phyloP scores from a whole-genome alignment of 1,140 invertebrate species.

The Alviniconcha marisindica region DNA sequence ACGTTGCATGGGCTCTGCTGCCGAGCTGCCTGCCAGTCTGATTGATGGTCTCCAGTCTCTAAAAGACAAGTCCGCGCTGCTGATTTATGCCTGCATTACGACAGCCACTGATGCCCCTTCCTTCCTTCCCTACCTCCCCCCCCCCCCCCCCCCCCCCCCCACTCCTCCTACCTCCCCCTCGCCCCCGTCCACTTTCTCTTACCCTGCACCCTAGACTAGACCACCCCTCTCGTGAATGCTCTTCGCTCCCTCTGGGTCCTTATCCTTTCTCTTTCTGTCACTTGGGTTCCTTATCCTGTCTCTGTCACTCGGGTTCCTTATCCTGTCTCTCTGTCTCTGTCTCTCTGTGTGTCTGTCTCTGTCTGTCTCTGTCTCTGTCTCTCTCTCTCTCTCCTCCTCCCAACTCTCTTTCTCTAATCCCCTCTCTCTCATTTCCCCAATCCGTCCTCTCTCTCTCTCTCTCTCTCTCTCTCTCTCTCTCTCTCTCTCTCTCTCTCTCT shows the following conservation, averaged over 20 bases:
- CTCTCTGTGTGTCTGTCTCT: slow-evolving; percentile 20
- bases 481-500: not conserved
- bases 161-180: not conserved
- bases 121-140: not conserved
- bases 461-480: not conserved
- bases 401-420: not conserved
- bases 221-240: not conserved
- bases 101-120: not conserved
- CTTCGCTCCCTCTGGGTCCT: slow-evolving; percentile 12
- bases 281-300: not conserved
- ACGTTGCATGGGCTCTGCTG: not conserved
- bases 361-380: slow-evolving; percentile 15
- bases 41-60: not conserved
- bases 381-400: not conserved
- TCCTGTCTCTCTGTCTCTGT: slow-evolving; percentile 22
- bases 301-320: slow-evolving; percentile 1
- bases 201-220: not conserved
- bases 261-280: not conserved
- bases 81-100: slow-evolving; percentile 7
- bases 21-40: slow-evolving; percentile 5
- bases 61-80: slow-evolving; percentile 4
- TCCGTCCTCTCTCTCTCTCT: too few relatives aligned
- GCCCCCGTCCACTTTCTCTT: slow-evolving; percentile 4
- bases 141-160: too few relatives aligned
- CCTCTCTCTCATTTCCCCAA: not conserved